Evolutionary conservation across 2,113 vertebrate species (phyloP), one percentile per base, ranked within the genome.

Genomic region (Asarcornis scutulata): DNA sequence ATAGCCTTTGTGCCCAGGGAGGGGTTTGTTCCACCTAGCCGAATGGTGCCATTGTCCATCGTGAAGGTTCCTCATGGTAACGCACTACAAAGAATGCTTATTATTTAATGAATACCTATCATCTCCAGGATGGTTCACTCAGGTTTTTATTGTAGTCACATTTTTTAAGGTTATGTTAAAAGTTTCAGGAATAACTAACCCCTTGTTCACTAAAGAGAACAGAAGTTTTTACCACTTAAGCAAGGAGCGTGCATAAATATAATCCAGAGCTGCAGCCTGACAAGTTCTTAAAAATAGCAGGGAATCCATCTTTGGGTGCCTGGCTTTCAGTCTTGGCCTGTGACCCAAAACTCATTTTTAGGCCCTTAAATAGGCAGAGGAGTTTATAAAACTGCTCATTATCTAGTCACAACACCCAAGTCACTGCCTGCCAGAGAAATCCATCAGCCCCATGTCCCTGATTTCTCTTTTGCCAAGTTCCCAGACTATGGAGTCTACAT

Each of bases 91-190:
- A 96, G 68, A 86, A 40, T 29, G 9, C 69, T 83, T 95, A 90
- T 91, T 91, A 95, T 93, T 95, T 93, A 92, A 95, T 89, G 86
- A 92, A 85, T 53, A 82, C 38, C 66, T 75, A 55, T 68, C 11
- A 0, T 87, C 81, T 84, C 89, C 44, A 72, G 74, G 74, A 88
- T 60, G 53, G 62, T 82, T 93, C 93, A 72, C 66, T 60, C 56
- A 86, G 74, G 69, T 93, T 95, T 92, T 84, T 56, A 64, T 23
- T 92, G 66, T 34, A 58, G 48, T 48, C 79, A 88, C 59, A 66
- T 87, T 92, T 92, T 64, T 83, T 93, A 76, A 89, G 52, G 56
- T 53, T 38, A 73, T 11, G 89, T 91, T 87, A 92, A 93, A 94
- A 95, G 84, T 68, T 91, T 86, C 32, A 91, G 95, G 67, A 91